phyloP scores from a whole-genome alignment of 2,113 vertebrate species.

The Platysternon megacephalum region DNA sequence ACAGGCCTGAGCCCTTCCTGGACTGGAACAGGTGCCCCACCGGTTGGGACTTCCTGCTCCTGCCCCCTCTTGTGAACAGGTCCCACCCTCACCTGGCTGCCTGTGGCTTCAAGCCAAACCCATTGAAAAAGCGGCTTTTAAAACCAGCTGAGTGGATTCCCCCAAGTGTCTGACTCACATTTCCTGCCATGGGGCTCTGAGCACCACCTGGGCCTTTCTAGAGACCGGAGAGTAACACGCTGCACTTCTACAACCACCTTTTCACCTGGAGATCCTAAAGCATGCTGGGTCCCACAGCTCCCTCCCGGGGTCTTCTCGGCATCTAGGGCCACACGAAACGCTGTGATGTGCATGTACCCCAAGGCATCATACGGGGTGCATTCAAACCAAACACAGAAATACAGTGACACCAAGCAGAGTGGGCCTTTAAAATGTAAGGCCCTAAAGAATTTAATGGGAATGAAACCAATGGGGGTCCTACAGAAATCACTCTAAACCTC shows the following conservation, averaged over 20 bases:
- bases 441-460: neutral
- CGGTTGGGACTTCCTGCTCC: neutral
- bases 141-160: neutral
- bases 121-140: neutral
- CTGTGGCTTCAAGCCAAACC: neutral
- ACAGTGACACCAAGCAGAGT: neutral
- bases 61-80: neutral
- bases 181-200: accelerated
- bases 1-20: neutral
- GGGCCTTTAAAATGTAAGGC: neutral
- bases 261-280: neutral
- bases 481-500: neutral
- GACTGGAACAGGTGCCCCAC: neutral
- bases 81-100: neutral
- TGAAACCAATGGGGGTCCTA: neutral
- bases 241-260: accelerated
- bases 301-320: neutral
- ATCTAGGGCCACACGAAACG: neutral
- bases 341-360: neutral
- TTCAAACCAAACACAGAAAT: neutral
- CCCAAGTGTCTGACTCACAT: neutral
- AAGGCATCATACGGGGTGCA: neutral
- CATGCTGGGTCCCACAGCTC: neutral
- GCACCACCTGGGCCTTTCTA: accelerated
- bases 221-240: accelerated